phyloP scores from a whole-genome alignment of 2,888 invertebrate genomes.

The Stenolophus ochropezus region DNA sequence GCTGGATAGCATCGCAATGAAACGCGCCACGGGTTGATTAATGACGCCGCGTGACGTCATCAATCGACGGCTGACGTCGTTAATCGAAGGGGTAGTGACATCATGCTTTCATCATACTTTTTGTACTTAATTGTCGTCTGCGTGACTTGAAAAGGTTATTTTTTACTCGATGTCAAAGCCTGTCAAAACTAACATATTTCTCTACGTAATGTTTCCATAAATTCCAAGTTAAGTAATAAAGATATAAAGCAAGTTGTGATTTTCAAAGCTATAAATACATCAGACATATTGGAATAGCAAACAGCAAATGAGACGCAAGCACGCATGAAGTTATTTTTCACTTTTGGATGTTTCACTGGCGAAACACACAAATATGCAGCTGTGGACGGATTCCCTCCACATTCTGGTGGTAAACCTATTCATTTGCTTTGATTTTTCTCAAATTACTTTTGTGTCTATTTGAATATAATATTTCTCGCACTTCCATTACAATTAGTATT shows the following conservation, averaged over 20 bases:
- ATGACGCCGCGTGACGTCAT: constrained; percentile 26
- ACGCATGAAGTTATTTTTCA: constrained; percentile 31
- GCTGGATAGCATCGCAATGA: constrained; percentile 40
- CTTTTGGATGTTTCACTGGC: constrained; percentile 1
- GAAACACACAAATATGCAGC: constrained; percentile 9
- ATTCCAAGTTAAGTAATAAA: not conserved
- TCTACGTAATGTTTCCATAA: not conserved
- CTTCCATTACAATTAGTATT: too few species aligned
- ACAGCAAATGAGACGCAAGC: constrained; percentile 14
- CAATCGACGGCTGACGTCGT: constrained; percentile 37
- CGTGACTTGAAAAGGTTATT: constrained; percentile 9
- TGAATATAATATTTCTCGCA: too few species aligned
- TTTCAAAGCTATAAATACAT: too few species aligned
- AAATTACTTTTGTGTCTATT: too few species aligned
- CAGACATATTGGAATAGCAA: constrained; percentile 37
- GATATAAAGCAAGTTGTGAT: constrained; percentile 21
- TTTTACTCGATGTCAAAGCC: not conserved
- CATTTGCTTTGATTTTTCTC: not conserved
- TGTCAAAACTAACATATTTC: not conserved
- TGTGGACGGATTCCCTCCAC: not conserved
- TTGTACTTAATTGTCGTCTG: constrained; percentile 4
- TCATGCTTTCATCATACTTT: constrained; percentile 16
- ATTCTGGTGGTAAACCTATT: not conserved
- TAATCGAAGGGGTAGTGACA: not conserved
- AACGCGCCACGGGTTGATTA: constrained; percentile 30